phyloP scores from a whole-genome alignment of 2,113 vertebrate species.

The Halichoerus grypus region DNA sequence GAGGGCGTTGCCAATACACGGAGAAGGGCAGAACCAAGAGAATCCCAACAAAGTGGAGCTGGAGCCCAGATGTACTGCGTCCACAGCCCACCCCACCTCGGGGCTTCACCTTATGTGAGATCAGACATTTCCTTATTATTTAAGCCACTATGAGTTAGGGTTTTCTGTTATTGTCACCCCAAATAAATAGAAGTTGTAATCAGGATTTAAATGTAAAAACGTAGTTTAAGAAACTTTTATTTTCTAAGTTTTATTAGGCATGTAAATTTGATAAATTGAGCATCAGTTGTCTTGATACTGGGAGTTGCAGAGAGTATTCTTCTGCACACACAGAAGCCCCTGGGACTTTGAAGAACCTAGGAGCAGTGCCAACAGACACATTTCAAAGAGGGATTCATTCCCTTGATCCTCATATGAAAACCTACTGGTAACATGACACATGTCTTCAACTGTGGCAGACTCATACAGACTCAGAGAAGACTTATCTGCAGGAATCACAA shows the following conservation, averaged over 20 bases:
- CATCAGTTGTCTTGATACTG: background rate
- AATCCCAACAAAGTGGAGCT: background rate
- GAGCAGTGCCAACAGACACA: background rate
- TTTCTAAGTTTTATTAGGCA: background rate
- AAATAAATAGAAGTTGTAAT: background rate
- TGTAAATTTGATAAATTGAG: background rate
- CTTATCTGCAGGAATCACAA: background rate
- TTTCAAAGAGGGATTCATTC: background rate
- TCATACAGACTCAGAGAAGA: background rate
- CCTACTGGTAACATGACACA: background rate
- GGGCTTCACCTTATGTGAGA: background rate
- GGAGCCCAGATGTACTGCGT: rapidly evolving
- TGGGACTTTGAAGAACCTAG: conserved; percentile 15
- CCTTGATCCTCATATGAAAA: background rate
- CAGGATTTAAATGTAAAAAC: conserved; percentile 36
- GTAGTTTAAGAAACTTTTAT: conserved; percentile 19
- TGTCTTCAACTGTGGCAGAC: background rate
- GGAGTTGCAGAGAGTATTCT: background rate
- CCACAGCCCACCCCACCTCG: too few species aligned
- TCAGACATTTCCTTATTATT: background rate
- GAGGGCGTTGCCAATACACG: background rate
- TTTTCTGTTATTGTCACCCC: conserved; percentile 10
- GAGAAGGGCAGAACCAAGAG: background rate
- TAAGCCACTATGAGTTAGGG: background rate
- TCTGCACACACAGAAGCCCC: background rate